Conservation (phyloP, 2,113 vertebrate genomes). For the Genyomyrus donnyi region DNA sequence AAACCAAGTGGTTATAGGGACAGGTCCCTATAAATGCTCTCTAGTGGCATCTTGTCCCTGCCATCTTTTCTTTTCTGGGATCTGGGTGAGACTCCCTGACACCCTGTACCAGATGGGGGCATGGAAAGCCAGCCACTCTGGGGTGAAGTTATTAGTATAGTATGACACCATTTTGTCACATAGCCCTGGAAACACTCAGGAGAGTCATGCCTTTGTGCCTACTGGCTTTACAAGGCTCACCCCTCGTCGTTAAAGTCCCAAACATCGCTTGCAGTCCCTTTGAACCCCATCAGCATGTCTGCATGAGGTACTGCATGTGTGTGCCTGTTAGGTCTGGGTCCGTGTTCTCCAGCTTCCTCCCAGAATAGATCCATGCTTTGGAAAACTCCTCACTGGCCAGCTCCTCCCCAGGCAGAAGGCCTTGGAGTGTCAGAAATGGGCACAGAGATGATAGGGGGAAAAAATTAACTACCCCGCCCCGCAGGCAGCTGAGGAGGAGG, state of each 20-base stretch:
- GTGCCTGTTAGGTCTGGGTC: not conserved
- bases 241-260: not conserved
- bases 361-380: not conserved
- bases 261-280: not conserved
- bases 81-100: not conserved
- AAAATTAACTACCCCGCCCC: not conserved
- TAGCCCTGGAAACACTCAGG: not conserved
- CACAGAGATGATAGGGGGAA: not conserved
- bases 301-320: not conserved
- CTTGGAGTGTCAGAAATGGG: not conserved
- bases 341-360: not conserved
- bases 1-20: not conserved
- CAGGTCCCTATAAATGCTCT: not conserved
- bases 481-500: not conserved
- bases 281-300: not conserved
- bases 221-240: not conserved
- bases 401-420: not conserved
- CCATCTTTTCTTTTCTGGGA: not conserved
- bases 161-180: not conserved
- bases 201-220: not conserved
- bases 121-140: not conserved
- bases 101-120: not conserved
- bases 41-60: not conserved
- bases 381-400: not conserved
- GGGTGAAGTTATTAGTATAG: not conserved